Percentiles rank a stretch among this genome's conserved stretches.
Conservation (phyloP, 1,140 invertebrate genomes). For the Riptortus pedestris region DNA sequence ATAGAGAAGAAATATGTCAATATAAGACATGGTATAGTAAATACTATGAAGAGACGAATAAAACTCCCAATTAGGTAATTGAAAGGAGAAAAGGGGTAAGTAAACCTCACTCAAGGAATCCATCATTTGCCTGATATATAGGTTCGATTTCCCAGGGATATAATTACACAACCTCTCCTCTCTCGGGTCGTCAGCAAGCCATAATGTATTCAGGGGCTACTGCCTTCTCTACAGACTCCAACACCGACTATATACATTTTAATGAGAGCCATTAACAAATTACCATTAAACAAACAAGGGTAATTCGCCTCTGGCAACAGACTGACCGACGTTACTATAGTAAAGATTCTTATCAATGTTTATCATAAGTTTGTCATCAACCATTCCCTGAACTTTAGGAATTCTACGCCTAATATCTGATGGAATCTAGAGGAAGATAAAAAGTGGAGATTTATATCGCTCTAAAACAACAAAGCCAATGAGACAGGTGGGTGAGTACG, state of each 20-base stretch:
- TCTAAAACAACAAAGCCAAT: background rate
- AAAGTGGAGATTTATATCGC: background rate
- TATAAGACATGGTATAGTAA: background rate
- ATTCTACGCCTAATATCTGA: background rate
- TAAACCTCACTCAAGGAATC: slow-evolving; percentile 5
- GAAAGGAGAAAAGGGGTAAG: no score
- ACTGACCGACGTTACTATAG: background rate
- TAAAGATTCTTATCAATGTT: slow-evolving; percentile 9
- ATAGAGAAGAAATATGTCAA: no score
- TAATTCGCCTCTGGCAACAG: background rate
- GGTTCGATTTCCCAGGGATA: slow-evolving; percentile 13
- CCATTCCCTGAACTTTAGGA: background rate
- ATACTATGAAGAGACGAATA: background rate
- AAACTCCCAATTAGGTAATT: background rate
- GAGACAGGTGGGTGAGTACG: no score
- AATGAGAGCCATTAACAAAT: slow-evolving; percentile 23
- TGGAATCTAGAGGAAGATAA: no score
- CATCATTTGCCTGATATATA: slow-evolving; percentile 17
- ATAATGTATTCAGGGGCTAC: slow-evolving; percentile 20
- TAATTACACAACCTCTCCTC: background rate
- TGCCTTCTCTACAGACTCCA: no score
- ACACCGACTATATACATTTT: slow-evolving; percentile 18
- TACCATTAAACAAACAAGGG: slow-evolving; percentile 21
- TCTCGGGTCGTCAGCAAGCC: background rate
- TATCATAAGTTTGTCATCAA: background rate